These are phyloP conservation scores for Archivesica marissinica DNA, from an alignment of 1,140 invertebrate species.

Conservation along the genomic window DNA sequence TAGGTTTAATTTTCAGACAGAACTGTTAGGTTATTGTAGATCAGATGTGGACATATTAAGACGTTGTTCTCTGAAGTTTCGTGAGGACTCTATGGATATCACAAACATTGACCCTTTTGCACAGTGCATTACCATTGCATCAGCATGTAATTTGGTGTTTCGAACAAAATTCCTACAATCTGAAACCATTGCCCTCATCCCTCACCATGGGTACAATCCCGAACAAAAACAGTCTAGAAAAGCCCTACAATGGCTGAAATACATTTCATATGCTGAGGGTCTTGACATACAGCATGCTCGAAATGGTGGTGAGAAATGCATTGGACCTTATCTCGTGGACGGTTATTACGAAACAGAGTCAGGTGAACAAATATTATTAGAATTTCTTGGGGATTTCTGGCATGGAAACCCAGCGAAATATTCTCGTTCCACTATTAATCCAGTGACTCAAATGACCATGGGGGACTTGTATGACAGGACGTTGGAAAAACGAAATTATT, in stretches of 20 bases:
- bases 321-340: constrained; percentile 28
- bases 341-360: neutral
- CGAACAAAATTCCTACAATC: constrained; percentile 26
- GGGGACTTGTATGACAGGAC: constrained; percentile 39
- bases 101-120: constrained; percentile 27
- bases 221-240: neutral
- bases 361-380: constrained; percentile 8
- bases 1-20: constrained; percentile 34
- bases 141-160: constrained; percentile 20
- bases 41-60: constrained; percentile 60
- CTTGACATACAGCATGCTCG: constrained; percentile 31
- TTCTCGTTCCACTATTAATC: neutral
- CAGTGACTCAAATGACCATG: constrained; percentile 14
- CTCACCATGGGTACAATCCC: neutral
- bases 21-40: constrained; percentile 23
- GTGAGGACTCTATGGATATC: neutral
- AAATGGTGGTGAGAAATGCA: constrained; percentile 19
- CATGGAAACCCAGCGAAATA: constrained; percentile 54
- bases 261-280: neutral
- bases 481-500: neutral
- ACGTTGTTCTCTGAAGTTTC: constrained; percentile 5
- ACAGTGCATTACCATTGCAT: constrained; percentile 1
- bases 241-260: neutral
- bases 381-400: constrained; percentile 68
- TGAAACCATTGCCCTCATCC: constrained; percentile 3